Percentiles rank a stretch among this genome's conserved stretches.
phyloP scores from a whole-genome alignment of 1,140 invertebrate species.

The Delia radicum region DNA sequence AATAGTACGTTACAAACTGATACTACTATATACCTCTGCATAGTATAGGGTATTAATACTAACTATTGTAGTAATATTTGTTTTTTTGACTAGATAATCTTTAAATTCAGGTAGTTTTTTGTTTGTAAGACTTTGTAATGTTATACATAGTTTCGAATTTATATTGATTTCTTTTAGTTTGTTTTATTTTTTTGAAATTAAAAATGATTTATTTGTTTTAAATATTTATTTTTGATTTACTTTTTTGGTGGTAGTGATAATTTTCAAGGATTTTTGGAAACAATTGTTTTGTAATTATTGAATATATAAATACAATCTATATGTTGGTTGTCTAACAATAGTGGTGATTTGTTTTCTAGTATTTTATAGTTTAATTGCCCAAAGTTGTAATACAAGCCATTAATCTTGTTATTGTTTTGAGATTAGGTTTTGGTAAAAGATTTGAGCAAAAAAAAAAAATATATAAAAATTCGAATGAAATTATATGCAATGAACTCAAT shows the following conservation, averaged over 20 bases:
- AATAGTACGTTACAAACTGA: no score
- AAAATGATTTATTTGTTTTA: conserved; percentile 4
- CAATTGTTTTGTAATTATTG: background rate
- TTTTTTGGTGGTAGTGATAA: background rate
- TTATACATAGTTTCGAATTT: no score
- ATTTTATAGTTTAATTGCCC: background rate
- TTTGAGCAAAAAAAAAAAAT: background rate
- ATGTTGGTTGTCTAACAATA: no score
- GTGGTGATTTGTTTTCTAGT: background rate
- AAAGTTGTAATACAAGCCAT: background rate
- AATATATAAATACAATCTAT: background rate
- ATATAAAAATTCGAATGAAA: no score
- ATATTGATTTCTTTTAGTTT: background rate
- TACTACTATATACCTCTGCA: no score
- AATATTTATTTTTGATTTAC: background rate
- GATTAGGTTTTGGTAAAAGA: background rate
- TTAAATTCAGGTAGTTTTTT: no score
- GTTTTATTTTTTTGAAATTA: no score
- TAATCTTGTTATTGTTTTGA: background rate
- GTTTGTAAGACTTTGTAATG: no score
- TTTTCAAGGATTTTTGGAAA: background rate
- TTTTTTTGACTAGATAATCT: no score
- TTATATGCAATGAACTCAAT: no score
- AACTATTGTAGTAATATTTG: no score
- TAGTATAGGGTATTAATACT: no score